A percentile compares a stretch with the other conserved stretches of the same genome.
Evolutionary conservation across 53 echinoderm and acorn worm genomes (phyloP).

Genomic region (Henricia sp.): DNA sequence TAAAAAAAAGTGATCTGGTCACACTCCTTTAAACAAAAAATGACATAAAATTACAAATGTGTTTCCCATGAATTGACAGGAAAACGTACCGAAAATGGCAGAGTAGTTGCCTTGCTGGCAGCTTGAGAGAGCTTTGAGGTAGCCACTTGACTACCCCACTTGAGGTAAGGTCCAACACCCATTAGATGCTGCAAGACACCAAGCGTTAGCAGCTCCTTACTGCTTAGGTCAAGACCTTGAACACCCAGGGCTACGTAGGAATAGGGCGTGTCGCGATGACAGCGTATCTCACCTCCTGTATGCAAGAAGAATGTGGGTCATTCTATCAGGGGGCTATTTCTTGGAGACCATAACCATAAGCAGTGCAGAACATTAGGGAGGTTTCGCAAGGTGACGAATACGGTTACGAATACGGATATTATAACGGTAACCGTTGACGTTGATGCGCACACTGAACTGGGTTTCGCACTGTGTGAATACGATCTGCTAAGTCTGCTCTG

Average conservation of each 20-base stretch:
- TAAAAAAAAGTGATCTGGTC: too few relatives aligned
- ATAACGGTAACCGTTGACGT: too few relatives aligned
- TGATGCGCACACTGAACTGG: too few relatives aligned
- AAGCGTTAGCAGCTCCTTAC: conserved; percentile 79
- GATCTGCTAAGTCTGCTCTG: too few relatives aligned
- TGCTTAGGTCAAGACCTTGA: conserved; percentile 70
- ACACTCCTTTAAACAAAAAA: too few relatives aligned
- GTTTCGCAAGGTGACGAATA: too few relatives aligned
- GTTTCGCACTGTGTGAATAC: too few relatives aligned
- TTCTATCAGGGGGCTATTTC: too few relatives aligned
- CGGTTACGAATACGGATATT: too few relatives aligned
- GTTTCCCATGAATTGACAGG: background rate
- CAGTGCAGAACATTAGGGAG: too few relatives aligned
- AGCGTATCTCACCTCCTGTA: conserved; percentile 81
- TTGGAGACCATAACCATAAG: too few relatives aligned
- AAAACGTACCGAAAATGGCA: conserved; percentile 82
- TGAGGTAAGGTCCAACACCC: conserved; percentile 83
- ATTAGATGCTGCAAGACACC: conserved; percentile 87
- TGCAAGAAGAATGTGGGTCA: background rate
- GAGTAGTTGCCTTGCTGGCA: conserved; percentile 73
- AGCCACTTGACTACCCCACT: conserved; percentile 83
- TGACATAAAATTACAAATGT: too few relatives aligned
- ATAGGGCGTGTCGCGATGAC: conserved; percentile 64
- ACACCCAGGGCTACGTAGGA: conserved; percentile 82
- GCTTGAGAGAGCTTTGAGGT: conserved; percentile 80